Conservation (phyloP, 2,113 vertebrate genomes). For the Steatornis caripensis region DNA sequence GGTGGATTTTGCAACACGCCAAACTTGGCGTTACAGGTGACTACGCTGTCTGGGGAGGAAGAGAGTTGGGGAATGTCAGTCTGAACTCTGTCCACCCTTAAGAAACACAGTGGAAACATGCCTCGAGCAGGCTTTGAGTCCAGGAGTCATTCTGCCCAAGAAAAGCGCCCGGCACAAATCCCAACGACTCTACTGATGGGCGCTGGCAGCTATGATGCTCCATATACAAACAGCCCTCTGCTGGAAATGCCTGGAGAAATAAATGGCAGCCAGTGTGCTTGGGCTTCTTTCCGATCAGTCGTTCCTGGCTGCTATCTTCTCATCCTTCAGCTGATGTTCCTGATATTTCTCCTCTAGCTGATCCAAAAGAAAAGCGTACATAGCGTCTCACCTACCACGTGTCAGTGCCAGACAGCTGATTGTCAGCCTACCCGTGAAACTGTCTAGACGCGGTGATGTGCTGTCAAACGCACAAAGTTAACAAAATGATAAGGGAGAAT, state of each 20-base stretch:
- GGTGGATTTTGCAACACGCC: slow-evolving; percentile 15
- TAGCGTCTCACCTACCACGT: background rate
- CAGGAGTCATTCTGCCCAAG: background rate
- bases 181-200: background rate
- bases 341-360: background rate
- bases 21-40: background rate
- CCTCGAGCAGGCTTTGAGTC: background rate
- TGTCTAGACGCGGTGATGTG: background rate
- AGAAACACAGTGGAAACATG: background rate
- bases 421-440: background rate
- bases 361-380: background rate
- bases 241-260: background rate
- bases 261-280: background rate
- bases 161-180: background rate
- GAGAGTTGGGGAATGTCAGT: background rate
- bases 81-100: background rate
- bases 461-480: slow-evolving; percentile 24
- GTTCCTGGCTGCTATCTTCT: background rate
- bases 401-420: slow-evolving; percentile 34
- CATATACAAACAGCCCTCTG: background rate
- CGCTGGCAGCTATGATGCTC: background rate
- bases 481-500: slow-evolving; percentile 15
- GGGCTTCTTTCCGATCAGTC: background rate
- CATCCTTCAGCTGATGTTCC: background rate
- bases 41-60: background rate